These are phyloP conservation scores for Xylophagus ater DNA, from an alignment of 2,888 invertebrate genomes.

Conservation along the genomic window DNA sequence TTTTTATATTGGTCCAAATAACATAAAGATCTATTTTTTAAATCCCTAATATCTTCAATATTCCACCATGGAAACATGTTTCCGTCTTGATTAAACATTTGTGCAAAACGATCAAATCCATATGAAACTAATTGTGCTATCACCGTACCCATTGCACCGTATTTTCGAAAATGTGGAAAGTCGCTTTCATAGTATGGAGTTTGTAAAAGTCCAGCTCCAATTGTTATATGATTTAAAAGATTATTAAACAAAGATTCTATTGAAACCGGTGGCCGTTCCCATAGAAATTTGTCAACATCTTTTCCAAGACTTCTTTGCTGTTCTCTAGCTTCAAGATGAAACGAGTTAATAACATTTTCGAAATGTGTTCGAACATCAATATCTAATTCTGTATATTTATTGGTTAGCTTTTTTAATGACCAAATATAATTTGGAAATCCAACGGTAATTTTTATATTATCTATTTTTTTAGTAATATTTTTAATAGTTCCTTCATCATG, in stretches of 20 bases:
- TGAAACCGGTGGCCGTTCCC: slow-evolving; percentile 1
- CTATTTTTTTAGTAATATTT: neutral
- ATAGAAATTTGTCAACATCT: neutral
- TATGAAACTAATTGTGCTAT: slow-evolving; percentile 6
- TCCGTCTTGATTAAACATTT: slow-evolving; percentile 3
- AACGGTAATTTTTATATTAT: too few species aligned
- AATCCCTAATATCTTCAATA: neutral
- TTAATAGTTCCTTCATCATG: neutral
- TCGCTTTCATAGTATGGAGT: neutral
- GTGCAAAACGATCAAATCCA: slow-evolving; percentile 5
- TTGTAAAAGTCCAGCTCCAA: slow-evolving; percentile 8
- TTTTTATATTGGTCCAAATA: slow-evolving; percentile 4
- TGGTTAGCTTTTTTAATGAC: too few species aligned
- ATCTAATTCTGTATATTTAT: neutral
- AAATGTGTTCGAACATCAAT: neutral
- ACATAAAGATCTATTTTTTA: too few species aligned
- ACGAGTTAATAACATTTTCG: slow-evolving; percentile 1
- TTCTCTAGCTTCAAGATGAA: neutral
- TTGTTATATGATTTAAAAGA: slow-evolving; percentile 2
- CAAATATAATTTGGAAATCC: too few species aligned
- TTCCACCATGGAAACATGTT: slow-evolving; percentile 7
- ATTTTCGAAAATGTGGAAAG: slow-evolving; percentile 4
- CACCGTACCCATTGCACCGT: slow-evolving; percentile 6
- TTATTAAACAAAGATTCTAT: slow-evolving; percentile 5
- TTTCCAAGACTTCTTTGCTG: neutral